phyloP scores from a whole-genome alignment of 2,888 invertebrate species.

The Macrosoma leucophasiata region DNA sequence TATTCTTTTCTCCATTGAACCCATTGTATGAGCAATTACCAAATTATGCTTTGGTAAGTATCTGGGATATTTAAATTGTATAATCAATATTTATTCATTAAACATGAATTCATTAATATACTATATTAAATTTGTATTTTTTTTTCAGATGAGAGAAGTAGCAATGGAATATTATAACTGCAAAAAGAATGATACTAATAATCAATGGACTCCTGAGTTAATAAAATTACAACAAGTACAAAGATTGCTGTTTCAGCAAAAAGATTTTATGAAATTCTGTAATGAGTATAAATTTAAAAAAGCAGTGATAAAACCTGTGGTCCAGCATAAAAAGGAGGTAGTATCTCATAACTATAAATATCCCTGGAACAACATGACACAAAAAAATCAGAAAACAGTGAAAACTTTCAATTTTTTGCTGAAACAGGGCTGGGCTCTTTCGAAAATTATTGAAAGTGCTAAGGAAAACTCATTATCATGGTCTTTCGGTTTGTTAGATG shows the following conservation, averaged over 20 bases:
- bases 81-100: not conserved
- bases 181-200: slow-evolving; percentile 64
- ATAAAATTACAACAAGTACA: slow-evolving; percentile 59
- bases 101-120: not conserved
- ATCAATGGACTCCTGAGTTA: slow-evolving; percentile 62
- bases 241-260: slow-evolving; percentile 57
- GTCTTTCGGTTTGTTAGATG: slow-evolving; percentile 44
- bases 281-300: slow-evolving; percentile 50
- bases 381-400: slow-evolving; percentile 43
- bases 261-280: slow-evolving; percentile 52
- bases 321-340: slow-evolving; percentile 41
- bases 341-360: slow-evolving; percentile 59
- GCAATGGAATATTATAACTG: slow-evolving; percentile 84
- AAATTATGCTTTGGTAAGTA: slow-evolving; percentile 81
- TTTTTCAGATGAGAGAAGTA: slow-evolving; percentile 80
- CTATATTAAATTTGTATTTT: not conserved
- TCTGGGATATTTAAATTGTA: not conserved
- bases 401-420: slow-evolving; percentile 44
- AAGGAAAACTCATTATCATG: slow-evolving; percentile 42
- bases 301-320: slow-evolving; percentile 34
- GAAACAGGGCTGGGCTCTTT: slow-evolving; percentile 47
- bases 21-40: slow-evolving; percentile 80
- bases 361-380: slow-evolving; percentile 57
- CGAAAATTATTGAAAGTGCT: slow-evolving; percentile 40
- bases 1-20: slow-evolving; percentile 87